These are phyloP conservation scores for Meriones psammophilus DNA, from an alignment of 2,797 vertebrate genomes.

Conservation along the genomic window DNA sequence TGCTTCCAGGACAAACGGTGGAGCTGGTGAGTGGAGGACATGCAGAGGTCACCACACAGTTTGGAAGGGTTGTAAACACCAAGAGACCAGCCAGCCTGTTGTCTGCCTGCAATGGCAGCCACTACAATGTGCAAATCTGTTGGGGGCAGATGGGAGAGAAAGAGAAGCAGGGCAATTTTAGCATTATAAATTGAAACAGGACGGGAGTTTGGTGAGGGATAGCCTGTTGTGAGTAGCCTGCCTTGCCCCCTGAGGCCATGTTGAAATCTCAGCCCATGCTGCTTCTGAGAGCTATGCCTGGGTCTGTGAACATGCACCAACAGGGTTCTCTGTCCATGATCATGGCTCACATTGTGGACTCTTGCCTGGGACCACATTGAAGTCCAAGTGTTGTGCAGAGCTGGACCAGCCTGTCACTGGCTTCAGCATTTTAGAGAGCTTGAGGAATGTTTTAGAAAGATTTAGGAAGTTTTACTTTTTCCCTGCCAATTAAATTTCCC, in stretches of 20 bases:
- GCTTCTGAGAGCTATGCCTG: not conserved
- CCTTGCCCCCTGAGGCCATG: not conserved
- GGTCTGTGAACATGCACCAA: not conserved
- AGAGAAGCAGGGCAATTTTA: not conserved
- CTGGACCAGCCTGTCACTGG: not conserved
- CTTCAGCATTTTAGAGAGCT: too few species aligned
- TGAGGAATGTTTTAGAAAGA: conserved; percentile 19
- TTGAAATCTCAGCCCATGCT: not conserved
- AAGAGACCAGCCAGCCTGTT: too few species aligned
- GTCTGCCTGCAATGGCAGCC: not conserved
- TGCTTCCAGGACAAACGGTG: not conserved
- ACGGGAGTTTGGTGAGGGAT: not conserved
- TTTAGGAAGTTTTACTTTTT: not conserved
- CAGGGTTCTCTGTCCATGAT: not conserved
- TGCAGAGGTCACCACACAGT: not conserved
- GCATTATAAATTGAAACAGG: not conserved
- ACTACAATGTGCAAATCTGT: too few species aligned
- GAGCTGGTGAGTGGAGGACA: not conserved
- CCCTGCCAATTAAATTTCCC: not conserved
- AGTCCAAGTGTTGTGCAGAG: not conserved
- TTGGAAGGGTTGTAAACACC: not conserved
- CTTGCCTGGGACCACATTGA: not conserved
- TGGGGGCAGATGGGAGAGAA: not conserved
- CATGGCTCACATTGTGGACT: not conserved
- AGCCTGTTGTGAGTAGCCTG: not conserved